Conservation (phyloP, 2,113 vertebrate genomes). For the Antigone vipio region DNA sequence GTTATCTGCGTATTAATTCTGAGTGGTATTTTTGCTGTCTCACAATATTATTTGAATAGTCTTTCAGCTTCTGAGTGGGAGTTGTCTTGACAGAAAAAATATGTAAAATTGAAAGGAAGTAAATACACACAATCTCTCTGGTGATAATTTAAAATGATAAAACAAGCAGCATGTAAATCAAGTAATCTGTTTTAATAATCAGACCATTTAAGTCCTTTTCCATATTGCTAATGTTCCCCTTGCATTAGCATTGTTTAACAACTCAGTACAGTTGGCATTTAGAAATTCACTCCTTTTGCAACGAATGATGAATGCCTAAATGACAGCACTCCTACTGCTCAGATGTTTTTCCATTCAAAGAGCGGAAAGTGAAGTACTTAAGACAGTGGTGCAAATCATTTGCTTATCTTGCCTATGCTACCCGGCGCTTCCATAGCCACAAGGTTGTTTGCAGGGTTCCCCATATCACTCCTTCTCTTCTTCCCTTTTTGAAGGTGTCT, state of each 20-base stretch:
- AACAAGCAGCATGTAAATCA: neutral
- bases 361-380: neutral
- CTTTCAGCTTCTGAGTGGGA: neutral
- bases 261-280: neutral
- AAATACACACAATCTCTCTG: neutral
- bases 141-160: neutral
- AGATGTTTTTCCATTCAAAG: neutral
- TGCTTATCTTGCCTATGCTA: neutral
- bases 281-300: neutral
- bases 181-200: slow-evolving; percentile 12
- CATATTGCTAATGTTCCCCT: neutral
- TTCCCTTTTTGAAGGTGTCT: neutral
- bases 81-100: neutral
- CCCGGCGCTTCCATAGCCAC: neutral
- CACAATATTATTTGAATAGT: neutral
- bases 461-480: neutral
- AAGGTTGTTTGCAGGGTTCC: neutral
- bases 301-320: neutral
- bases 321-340: neutral
- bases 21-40: neutral
- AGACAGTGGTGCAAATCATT: neutral
- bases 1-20: neutral
- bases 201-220: neutral
- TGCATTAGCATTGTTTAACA: neutral
- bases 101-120: neutral